Evolutionary conservation across 1,140 invertebrate genomes (phyloP), one percentile per base, ranked within the genome.

Genomic region (Drosophila guanche): DNA sequence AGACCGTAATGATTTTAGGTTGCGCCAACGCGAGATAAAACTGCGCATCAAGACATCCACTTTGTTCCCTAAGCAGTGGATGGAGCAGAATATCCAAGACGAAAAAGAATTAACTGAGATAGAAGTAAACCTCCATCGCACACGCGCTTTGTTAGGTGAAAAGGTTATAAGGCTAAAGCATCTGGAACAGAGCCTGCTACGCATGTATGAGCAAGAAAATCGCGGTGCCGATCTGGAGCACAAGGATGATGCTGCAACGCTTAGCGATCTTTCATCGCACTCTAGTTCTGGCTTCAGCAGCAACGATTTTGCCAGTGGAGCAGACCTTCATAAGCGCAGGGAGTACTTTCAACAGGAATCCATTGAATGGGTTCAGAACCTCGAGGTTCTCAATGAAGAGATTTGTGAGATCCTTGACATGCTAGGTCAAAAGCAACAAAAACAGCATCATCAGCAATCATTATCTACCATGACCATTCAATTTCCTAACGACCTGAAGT

Each of bases 81-180:
- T 95, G 3, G 94, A 95, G 67, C 94, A 94, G 86, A 78, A 95
- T 29, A 88, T 92, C 3, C 75, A 96, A 94, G 95, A 96, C 80
- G 95, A 96, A 91, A 94, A 95, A 62, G 95, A 96, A 65, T 91
- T 96, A 2, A 95, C 95, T 0, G 95, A 96, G 71, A 95, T 96
- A 93, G 95, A 96, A 90, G 95, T 96, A 41, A 95, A 95, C 56
- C 88, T 96, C 43, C 95, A 96, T 91, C 94, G 96, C 4, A 96
- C 96, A 0, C 93, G 95, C 12, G 95, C 95, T 14, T 90, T 96
- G 25, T 91, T 96, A 6, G 95, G 95, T 1, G 96, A 96, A 89
- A 96, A 96, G 88, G 95, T 96, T 20, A 96, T 96, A 45, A 92
- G 96, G 29, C 90, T 96, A 71, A 92, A 95, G 1, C 95, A 96